A percentile compares a stretch with the other conserved stretches of the same genome.
These are phyloP conservation scores for Anabas testudineus DNA, from an alignment of 2,797 vertebrate species.

Conservation along the genomic window DNA sequence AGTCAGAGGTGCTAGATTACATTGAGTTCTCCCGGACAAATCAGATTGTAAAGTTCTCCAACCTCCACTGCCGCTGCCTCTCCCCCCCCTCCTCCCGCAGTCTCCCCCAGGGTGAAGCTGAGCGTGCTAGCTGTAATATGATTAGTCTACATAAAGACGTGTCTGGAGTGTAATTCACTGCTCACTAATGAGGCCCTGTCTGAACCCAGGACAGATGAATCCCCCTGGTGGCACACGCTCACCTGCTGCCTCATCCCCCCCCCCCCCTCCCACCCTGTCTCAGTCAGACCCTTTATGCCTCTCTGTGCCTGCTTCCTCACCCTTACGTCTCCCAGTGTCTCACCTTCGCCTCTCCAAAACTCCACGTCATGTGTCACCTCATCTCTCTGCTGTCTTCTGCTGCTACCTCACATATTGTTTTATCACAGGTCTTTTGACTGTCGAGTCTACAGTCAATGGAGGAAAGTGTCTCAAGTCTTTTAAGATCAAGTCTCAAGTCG, in stretches of 20 bases:
- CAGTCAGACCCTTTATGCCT: conserved; percentile 36
- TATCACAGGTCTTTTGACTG: background rate
- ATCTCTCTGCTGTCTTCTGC: background rate
- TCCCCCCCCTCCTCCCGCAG: conserved; percentile 29
- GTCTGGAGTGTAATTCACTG: conserved; percentile 91
- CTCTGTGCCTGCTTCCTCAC: conserved; percentile 21
- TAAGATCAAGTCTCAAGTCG: background rate
- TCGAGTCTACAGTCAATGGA: background rate
- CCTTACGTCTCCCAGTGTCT: conserved; percentile 22
- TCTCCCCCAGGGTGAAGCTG: conserved; percentile 70
- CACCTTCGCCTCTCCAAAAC: conserved; percentile 34
- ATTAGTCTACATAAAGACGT: conserved; percentile 91
- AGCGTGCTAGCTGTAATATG: conserved; percentile 85
- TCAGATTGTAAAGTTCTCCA: conserved; percentile 88
- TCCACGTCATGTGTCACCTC: conserved; percentile 2
- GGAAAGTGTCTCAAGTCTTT: background rate
- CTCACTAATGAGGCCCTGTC: conserved; percentile 90
- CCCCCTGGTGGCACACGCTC: conserved; percentile 79
- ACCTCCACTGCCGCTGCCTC: conserved; percentile 43
- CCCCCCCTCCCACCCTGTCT: conserved; percentile 18
- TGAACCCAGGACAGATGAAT: conserved; percentile 84
- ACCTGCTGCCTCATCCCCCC: conserved; percentile 68
- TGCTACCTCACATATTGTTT: conserved; percentile 2
- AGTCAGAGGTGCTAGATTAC: conserved; percentile 87
- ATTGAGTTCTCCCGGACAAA: conserved; percentile 88